Conservation (phyloP, 2,113 vertebrate species). For the Pituophis catenifer region DNA sequence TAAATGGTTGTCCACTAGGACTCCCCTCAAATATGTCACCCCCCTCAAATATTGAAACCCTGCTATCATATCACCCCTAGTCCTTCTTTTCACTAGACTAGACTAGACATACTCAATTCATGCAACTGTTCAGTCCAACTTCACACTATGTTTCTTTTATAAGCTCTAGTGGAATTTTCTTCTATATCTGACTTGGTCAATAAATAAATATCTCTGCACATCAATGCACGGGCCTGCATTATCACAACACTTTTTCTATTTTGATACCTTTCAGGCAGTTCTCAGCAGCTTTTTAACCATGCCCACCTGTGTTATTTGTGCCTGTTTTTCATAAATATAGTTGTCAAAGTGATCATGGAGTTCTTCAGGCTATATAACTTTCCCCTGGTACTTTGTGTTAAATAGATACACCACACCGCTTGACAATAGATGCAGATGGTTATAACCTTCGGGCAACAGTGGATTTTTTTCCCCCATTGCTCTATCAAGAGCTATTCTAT, state of each 20-base stretch:
- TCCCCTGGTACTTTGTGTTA: neutral
- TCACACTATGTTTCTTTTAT: neutral
- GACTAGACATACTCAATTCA: no score
- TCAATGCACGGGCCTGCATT: neutral
- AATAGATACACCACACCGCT: neutral
- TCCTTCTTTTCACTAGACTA: no score
- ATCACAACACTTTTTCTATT: neutral
- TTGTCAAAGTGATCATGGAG: neutral
- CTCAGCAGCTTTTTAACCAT: neutral
- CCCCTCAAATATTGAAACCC: no score
- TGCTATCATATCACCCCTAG: no score
- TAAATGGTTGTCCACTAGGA: no score
- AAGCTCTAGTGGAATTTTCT: neutral
- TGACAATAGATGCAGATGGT: neutral
- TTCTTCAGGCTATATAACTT: neutral
- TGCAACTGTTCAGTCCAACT: no score
- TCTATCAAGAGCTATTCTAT: neutral
- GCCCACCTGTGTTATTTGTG: neutral
- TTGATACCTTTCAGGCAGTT: neutral
- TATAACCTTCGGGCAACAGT: neutral
- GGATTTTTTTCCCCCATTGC: no score
- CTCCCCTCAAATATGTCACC: no score
- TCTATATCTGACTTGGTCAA: neutral
- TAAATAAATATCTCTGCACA: neutral
- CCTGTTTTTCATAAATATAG: neutral